Evolutionary conservation across 2,797 vertebrate species (phyloP).

Genomic region (Manis javanica): DNA sequence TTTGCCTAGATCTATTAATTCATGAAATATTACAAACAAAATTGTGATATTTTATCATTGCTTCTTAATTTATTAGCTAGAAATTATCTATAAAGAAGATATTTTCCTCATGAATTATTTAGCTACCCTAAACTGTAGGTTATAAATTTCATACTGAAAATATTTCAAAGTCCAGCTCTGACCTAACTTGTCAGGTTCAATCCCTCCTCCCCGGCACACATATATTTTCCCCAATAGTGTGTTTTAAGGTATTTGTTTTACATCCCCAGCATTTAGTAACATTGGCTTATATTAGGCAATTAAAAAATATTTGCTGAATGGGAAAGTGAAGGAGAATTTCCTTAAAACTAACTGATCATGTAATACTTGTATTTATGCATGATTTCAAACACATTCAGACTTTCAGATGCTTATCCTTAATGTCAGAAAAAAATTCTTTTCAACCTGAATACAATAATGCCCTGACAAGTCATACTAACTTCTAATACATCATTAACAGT

Average conservation of each 20-base stretch:
- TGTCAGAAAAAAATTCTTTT: slow-evolving; percentile 71
- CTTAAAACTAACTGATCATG: slow-evolving; percentile 1
- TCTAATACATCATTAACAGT: slow-evolving; percentile 53
- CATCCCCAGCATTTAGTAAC: neutral
- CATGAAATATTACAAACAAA: neutral
- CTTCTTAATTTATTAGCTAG: neutral
- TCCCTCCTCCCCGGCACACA: neutral
- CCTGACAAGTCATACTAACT: slow-evolving; percentile 60
- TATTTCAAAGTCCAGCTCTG: neutral
- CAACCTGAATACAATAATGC: slow-evolving; percentile 27
- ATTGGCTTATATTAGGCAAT: slow-evolving; percentile 1
- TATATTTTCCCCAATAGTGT: neutral
- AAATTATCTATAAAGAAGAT: neutral
- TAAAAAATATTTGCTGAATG: slow-evolving; percentile 61
- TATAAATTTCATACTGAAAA: neutral
- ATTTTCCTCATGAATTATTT: neutral
- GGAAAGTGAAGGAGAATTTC: slow-evolving; percentile 31
- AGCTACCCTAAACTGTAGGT: neutral
- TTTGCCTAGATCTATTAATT: neutral
- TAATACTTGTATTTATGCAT: slow-evolving; percentile 47
- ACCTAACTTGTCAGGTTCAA: neutral
- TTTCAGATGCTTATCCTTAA: neutral
- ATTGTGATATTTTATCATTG: slow-evolving; percentile 13
- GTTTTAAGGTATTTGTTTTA: neutral
- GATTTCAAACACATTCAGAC: slow-evolving; percentile 37